Conservation (phyloP, 2,888 invertebrate genomes). For the Ametastegia equiseti region DNA sequence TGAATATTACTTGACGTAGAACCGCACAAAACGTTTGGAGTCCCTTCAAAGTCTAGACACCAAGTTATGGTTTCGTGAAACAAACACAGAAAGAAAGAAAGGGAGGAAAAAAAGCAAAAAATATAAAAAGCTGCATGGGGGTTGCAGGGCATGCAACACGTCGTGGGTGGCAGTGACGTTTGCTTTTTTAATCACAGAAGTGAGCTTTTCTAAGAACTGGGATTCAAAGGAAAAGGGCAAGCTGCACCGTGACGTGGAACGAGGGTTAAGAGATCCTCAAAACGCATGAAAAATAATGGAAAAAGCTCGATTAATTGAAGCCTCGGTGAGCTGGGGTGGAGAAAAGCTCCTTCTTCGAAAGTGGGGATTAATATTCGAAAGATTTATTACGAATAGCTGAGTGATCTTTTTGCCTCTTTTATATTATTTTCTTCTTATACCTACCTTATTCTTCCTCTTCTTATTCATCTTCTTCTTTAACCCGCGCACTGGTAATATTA, state of each 20-base stretch:
- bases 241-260: neutral
- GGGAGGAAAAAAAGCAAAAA: neutral
- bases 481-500: neutral
- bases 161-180: neutral
- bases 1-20: slow-evolving; percentile 18
- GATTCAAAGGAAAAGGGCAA: neutral
- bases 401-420: neutral
- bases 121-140: neutral
- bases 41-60: slow-evolving; percentile 33
- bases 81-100: neutral
- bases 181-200: slow-evolving; percentile 21
- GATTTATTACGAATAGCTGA: neutral
- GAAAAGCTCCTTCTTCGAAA: neutral
- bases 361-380: neutral
- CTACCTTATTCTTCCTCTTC: too few relatives aligned
- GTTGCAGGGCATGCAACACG: neutral
- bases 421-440: too few relatives aligned
- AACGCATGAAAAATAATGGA: too few relatives aligned
- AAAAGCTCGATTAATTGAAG: neutral
- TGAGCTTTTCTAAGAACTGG: neutral
- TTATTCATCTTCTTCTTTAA: neutral
- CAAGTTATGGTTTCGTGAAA: neutral
- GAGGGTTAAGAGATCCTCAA: too few relatives aligned
- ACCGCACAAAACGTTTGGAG: neutral
- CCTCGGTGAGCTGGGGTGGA: neutral